These are phyloP conservation scores for Triplophysa dalaica DNA, from an alignment of 2,113 vertebrate genomes.

Conservation along the genomic window DNA sequence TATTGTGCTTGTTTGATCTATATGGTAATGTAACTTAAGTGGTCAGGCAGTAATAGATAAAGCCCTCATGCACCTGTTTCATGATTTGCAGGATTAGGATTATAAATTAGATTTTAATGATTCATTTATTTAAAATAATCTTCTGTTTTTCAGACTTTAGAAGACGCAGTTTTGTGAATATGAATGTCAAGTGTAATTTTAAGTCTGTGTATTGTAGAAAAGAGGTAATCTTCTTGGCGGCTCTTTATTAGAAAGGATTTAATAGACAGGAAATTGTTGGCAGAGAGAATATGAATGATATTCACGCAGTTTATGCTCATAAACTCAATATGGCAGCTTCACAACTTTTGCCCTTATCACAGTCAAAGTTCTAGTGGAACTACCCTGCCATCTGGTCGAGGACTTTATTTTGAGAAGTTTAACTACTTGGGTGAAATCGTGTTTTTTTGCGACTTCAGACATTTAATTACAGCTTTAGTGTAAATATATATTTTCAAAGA, in stretches of 20 bases:
- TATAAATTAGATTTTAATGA: neutral
- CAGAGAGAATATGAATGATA: constrained; percentile 3
- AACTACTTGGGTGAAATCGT: too few relatives aligned
- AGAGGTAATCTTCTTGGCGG: neutral
- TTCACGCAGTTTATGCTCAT: too few relatives aligned
- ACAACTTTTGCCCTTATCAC: too few relatives aligned
- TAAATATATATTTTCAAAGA: too few relatives aligned
- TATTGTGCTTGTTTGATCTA: constrained; percentile 21
- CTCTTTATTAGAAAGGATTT: neutral
- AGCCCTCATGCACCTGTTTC: neutral
- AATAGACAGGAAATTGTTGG: neutral
- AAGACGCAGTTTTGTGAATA: constrained; percentile 12
- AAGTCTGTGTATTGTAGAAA: neutral
- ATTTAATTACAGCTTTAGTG: too few relatives aligned
- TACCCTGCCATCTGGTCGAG: too few relatives aligned
- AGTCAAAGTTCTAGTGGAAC: too few relatives aligned
- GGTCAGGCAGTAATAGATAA: neutral
- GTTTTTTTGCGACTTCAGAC: too few relatives aligned
- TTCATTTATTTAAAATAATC: neutral
- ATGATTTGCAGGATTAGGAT: neutral
- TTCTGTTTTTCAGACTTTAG: constrained; percentile 14
- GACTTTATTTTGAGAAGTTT: too few relatives aligned
- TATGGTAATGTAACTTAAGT: constrained; percentile 17
- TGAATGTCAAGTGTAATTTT: neutral
- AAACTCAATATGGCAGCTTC: too few relatives aligned